Percentiles rank a stretch among this genome's conserved stretches.
Conservation (phyloP, 2,797 vertebrate species). For the Microctenopoma steveboyesi region DNA sequence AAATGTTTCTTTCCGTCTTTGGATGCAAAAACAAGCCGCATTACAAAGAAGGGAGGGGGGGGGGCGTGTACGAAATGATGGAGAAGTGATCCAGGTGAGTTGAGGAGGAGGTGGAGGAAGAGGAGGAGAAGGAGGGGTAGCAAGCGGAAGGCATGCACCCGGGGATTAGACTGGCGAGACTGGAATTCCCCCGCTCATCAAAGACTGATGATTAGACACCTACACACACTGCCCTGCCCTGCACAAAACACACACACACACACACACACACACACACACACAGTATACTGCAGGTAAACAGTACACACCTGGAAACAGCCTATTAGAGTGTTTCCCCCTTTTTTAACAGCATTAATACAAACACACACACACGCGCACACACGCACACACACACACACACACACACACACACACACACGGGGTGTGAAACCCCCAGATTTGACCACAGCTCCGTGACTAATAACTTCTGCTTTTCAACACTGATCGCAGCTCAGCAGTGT, state of each 20-base stretch:
- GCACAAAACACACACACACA: slow-evolving; percentile 35
- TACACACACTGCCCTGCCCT: slow-evolving; percentile 44
- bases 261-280: background rate
- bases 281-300: background rate
- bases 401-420: slow-evolving; percentile 8
- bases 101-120: slow-evolving; percentile 9
- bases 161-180: slow-evolving; percentile 73
- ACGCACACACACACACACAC: no score
- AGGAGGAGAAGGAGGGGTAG: slow-evolving; percentile 9
- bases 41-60: background rate
- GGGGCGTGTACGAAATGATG: slow-evolving; percentile 23
- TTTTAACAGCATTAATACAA: background rate
- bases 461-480: slow-evolving; percentile 23
- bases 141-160: slow-evolving; percentile 58
- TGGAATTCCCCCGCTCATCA: slow-evolving; percentile 79
- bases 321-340: background rate
- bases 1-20: background rate
- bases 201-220: slow-evolving; percentile 73
- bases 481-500: slow-evolving; percentile 13
- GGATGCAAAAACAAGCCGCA: background rate
- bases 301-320: slow-evolving; percentile 1
- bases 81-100: slow-evolving; percentile 23
- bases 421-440: slow-evolving; percentile 4
- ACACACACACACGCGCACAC: no score
- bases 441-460: slow-evolving; percentile 23